Conservation (phyloP, 2,113 vertebrate species). For the Ellobius talpinus region DNA sequence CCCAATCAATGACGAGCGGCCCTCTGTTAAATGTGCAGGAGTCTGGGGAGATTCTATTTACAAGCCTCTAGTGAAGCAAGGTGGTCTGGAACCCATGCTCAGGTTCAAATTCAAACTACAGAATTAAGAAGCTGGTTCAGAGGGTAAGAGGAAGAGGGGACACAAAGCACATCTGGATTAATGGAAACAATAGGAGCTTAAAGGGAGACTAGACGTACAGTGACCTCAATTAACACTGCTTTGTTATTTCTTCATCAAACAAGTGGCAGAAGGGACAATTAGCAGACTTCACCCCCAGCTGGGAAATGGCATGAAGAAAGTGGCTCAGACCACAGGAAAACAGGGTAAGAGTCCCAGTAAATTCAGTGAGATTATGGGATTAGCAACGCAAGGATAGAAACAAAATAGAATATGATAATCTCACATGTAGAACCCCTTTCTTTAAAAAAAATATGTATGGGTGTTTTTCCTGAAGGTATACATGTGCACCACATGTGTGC, state of each 20-base stretch:
- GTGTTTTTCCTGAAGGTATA: not conserved
- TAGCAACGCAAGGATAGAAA: not conserved
- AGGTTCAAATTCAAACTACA: not conserved
- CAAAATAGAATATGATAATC: not conserved
- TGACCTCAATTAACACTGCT: not conserved
- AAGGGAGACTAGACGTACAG: not conserved
- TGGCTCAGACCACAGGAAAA: not conserved
- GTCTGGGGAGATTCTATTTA: not conserved
- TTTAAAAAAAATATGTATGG: not conserved
- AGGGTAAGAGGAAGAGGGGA: not conserved
- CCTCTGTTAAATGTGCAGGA: not conserved
- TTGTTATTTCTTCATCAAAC: conserved; percentile 10
- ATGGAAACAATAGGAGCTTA: not conserved
- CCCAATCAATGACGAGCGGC: not conserved
- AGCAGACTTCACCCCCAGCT: not conserved
- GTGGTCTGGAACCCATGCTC: not conserved
- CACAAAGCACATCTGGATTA: not conserved
- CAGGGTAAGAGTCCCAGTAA: not conserved
- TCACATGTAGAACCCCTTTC: not conserved
- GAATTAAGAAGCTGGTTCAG: not conserved
- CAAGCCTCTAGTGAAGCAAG: not conserved
- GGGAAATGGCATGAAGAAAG: not conserved
- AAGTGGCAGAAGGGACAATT: not conserved
- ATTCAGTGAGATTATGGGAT: not conserved
- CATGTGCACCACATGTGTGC: not conserved